Evolutionary conservation across 1,140 invertebrate species (phyloP), one percentile per base, ranked within the genome.

Genomic region (Leguminivora glycinivorella): DNA sequence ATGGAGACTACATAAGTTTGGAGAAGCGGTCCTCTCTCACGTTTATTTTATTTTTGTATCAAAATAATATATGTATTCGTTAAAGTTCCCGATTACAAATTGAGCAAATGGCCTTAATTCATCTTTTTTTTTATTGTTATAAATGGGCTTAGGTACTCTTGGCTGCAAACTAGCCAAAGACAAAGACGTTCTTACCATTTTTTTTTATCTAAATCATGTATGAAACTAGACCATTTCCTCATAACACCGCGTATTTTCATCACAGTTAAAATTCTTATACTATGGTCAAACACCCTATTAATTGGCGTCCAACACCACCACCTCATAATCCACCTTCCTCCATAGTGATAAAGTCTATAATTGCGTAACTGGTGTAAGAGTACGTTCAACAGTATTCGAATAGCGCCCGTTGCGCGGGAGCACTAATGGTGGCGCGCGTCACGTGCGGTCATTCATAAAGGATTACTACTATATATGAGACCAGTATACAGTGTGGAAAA

Each of bases 231-330:
- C 3, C 47, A 19, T 19, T 52, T 9, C 2, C 9, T 52, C 7
- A 17, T 47, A 17, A 47, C 9, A 47, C 6, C 43, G 14, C 43
- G 43, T 52, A 52, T 52, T 19, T 19, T 22, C 47, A 52, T 52
- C 47, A 22, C 47, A 17, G 47, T 52, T 52, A 52, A 52, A 52
- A 52, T 52, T 52, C 47, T 52, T 52, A 6, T n/a, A 10, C 19
- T 52, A 52, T 52, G 47, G 47, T 22, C 47, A 52, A 52, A 52
- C 47, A 52, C 47, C 19, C 19, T 52, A n/a, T 52, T 52, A 52
- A 52, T 52, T 52, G 19, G 47, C 47, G 9, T 52, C 47, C 9
- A 22, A 22, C 1, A 52, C 19, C 4, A 43, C 9, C 9, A n/a
- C n/a, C 14, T 17, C 19, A 22, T 2, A 9, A 17, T 52, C 7